Evolutionary conservation across 2,797 vertebrate genomes (phyloP).

Genomic region (Anolis apletophallus): DNA sequence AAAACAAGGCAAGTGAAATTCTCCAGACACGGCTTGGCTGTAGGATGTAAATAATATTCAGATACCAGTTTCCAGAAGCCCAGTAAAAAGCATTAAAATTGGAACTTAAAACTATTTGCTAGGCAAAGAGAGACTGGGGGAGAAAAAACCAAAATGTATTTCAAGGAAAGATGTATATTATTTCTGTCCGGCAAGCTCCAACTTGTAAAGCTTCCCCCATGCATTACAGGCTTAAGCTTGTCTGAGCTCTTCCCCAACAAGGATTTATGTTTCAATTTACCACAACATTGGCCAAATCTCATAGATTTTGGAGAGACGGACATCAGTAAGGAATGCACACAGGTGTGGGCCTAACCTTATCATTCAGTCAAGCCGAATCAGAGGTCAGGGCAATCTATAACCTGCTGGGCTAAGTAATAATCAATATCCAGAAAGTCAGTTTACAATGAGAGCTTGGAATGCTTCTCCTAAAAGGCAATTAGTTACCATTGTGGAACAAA

Average conservation of each 20-base stretch:
- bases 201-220: conserved; percentile 51
- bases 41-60: conserved; percentile 63
- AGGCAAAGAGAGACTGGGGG: not conserved
- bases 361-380: not conserved
- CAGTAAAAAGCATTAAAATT: conserved; percentile 58
- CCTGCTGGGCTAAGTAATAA: not conserved
- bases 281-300: conserved; percentile 47
- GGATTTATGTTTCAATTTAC: conserved; percentile 64
- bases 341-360: conserved; percentile 10
- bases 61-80: conserved; percentile 65
- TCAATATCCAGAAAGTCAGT: not conserved
- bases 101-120: conserved; percentile 34
- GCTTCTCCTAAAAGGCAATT: not conserved
- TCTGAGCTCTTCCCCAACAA: conserved; percentile 30
- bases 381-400: conserved; percentile 1
- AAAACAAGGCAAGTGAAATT: conserved; percentile 62
- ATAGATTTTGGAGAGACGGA: conserved; percentile 2
- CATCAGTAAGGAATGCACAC: conserved; percentile 32
- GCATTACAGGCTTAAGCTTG: conserved; percentile 57
- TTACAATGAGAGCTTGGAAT: not conserved
- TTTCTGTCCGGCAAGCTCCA: conserved; percentile 33
- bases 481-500: not conserved
- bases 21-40: conserved; percentile 59
- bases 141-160: not conserved
- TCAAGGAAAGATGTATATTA: conserved; percentile 43